A percentile compares a stretch with the other conserved stretches of the same genome.
phyloP scores from a whole-genome alignment of 2,888 invertebrate genomes.

The Scaptomyza tumidula region DNA sequence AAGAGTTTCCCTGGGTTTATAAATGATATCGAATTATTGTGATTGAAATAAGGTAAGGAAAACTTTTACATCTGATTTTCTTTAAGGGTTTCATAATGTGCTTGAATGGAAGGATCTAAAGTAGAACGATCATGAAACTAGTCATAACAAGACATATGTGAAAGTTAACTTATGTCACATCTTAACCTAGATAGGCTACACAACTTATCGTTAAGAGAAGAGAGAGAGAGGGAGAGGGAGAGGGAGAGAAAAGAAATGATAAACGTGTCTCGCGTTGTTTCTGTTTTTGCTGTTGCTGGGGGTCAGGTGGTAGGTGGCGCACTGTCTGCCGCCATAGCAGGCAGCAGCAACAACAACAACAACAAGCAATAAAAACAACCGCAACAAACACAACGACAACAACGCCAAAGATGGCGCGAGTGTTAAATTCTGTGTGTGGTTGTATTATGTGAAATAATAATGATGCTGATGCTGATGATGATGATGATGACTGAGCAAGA shows the following conservation, averaged over 20 bases:
- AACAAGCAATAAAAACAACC: constrained; percentile 9
- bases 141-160: too few relatives aligned
- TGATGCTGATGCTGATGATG: constrained; percentile 12
- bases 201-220: not conserved
- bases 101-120: too few relatives aligned
- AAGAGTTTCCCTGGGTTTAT: too few relatives aligned
- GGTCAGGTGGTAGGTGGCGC: constrained; percentile 68
- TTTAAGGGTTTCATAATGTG: too few relatives aligned
- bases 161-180: too few relatives aligned
- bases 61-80: too few relatives aligned
- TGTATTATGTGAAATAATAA: constrained; percentile 38
- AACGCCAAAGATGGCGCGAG: constrained; percentile 73
- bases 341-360: constrained; percentile 13
- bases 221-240: not conserved
- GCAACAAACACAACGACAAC: constrained; percentile 43
- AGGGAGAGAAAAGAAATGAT: not conserved
- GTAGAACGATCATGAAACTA: too few relatives aligned
- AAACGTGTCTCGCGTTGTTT: constrained; percentile 36
- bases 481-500: not conserved
- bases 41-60: too few relatives aligned
- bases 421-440: constrained; percentile 46
- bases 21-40: too few relatives aligned
- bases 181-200: not conserved
- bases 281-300: constrained; percentile 40
- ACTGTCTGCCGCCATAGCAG: constrained; percentile 60